Base-by-base conservation (phyloP, 2,113 vertebrate genomes). In the Ictalurus furcatus region DNA sequence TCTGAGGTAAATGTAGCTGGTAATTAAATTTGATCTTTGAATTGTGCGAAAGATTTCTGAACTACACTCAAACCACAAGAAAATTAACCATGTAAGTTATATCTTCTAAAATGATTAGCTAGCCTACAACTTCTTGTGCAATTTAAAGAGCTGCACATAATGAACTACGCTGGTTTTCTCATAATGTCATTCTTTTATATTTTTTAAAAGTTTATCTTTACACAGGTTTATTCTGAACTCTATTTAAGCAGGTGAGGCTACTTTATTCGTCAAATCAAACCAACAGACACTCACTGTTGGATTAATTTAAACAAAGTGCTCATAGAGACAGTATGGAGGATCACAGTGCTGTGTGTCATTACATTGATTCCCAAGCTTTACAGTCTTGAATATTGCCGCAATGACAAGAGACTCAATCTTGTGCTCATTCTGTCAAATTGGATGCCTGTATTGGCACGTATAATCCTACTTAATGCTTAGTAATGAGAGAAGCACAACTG, bases 391-490 rank as follows among this genome's bases (percentile, higher is more conserved):
- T 30, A 76, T 48, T 71, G 48, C 69, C 14, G 28, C 25, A 52
- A 74, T 48, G 82, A 85, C 37, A 34, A 88, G 54, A 67, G 30
- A 71, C 87, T 88, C 63, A 56, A 65, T 58, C 28, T 34, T 67
- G 48, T 52, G 52, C 30, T 25, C 40, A n/a, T 71, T 71, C 52
- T 58, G 30, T 54, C 79, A 73, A 82, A 83, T 37, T 58, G 25
- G n/a, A 37, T 16, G 37, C 54, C 56, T 71, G 52, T 84, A 84
- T 52, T 63, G 82, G 88, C 80, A 48, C 30, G 6, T 63, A 25
- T 85, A 89, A 89, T 89, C 88, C 88, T 34, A 84, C 73, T 67
- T 89, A 89, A 89, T 79, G 88, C 88, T 40, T 40, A 28, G 73
- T 89, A 89, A 89, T 89, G 88, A 79, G 59, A 65, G 82, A 56